phyloP scores from a whole-genome alignment of 2,113 vertebrate genomes.

The Drymodes brunneopygia region DNA sequence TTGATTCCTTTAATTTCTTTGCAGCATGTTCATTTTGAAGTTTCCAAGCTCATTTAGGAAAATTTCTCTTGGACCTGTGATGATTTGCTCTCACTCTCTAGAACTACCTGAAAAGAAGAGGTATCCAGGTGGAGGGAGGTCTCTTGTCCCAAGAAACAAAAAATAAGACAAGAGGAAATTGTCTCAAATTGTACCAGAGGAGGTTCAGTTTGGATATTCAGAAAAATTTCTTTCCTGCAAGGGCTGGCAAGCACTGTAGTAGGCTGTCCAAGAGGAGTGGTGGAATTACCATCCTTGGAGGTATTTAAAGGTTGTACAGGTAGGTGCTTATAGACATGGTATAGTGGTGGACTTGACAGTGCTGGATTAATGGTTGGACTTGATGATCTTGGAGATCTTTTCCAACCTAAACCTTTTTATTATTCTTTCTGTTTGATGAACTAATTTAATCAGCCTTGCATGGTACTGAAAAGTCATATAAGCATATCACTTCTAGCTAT shows the following conservation, averaged over 20 bases:
- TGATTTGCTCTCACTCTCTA: neutral
- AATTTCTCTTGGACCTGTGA: neutral
- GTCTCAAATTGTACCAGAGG: neutral
- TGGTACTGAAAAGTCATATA: neutral
- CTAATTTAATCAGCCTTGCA: neutral
- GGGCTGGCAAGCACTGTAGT: neutral
- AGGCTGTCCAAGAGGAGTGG: neutral
- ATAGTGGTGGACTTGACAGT: neutral
- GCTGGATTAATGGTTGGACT: neutral
- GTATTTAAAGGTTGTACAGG: neutral
- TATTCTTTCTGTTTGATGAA: neutral
- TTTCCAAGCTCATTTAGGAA: neutral
- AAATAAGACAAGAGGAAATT: neutral
- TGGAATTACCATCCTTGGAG: neutral
- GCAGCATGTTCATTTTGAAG: neutral
- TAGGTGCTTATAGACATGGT: neutral
- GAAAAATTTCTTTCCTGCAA: neutral
- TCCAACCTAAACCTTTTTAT: neutral
- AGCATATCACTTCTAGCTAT: neutral
- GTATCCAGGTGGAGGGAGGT: rapidly evolving
- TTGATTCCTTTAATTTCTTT: neutral
- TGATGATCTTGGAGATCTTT: neutral
- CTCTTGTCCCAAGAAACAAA: neutral
- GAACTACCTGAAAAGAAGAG: neutral
- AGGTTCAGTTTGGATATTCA: neutral